These are phyloP conservation scores for Chelonoidis abingdonii DNA, from an alignment of 2,113 vertebrate species.

Conservation along the genomic window DNA sequence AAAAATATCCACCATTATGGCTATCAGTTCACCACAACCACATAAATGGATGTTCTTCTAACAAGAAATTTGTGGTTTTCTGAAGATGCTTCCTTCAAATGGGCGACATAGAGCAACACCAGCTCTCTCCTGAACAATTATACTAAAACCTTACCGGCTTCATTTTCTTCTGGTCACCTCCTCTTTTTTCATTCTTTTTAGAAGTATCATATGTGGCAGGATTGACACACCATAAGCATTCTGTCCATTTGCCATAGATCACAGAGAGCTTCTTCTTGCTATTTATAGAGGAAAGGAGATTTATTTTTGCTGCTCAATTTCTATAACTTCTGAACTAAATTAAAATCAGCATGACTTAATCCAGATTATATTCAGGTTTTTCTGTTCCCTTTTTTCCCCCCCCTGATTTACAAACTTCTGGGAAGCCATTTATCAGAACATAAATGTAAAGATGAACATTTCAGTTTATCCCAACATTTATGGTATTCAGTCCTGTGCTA, in stretches of 20 bases:
- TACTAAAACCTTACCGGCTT: conserved; percentile 80
- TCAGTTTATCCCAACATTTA: not conserved
- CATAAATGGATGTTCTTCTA: not conserved
- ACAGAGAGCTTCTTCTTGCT: conserved; percentile 95
- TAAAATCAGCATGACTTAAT: not conserved
- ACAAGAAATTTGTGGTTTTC: not conserved
- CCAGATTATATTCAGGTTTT: not conserved
- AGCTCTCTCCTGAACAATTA: not conserved
- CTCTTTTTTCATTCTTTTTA: conserved; percentile 88
- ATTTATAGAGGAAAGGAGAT: not conserved
- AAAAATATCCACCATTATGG: not conserved
- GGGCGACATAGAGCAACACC: not conserved
- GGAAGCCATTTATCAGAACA: not conserved
- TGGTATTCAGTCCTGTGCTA: no score
- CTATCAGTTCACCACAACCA: not conserved
- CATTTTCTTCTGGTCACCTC: conserved; percentile 81
- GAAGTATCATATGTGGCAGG: conserved; percentile 85
- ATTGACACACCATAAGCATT: conserved; percentile 94
- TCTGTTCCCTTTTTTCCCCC: not conserved
- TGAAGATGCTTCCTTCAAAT: not conserved
- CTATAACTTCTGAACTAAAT: not conserved
- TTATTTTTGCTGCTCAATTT: not conserved
- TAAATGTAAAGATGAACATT: not conserved
- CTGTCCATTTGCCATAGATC: conserved; percentile 98
- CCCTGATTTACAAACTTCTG: not conserved